Percentiles rank a stretch among this genome's conserved stretches.
phyloP scores from a whole-genome alignment of 2,797 vertebrate species.

The Rhinella marina region DNA sequence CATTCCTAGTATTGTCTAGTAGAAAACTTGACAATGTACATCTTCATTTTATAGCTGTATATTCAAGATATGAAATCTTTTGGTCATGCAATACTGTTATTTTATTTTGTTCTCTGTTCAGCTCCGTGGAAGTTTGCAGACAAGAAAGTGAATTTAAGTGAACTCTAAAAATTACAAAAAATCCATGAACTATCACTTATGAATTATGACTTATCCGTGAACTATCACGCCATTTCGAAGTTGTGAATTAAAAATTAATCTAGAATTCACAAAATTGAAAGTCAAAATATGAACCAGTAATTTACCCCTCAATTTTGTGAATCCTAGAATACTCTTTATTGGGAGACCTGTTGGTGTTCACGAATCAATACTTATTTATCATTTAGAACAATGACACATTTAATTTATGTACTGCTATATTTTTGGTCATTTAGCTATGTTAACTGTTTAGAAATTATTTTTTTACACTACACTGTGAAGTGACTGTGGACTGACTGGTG shows the following conservation, averaged over 20 bases:
- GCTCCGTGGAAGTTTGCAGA: background rate
- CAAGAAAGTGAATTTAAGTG: background rate
- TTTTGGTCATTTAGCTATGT: too few relatives aligned
- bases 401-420: too few relatives aligned
- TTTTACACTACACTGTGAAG: too few relatives aligned
- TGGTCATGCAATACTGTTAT: background rate
- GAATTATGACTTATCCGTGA: background rate
- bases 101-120: background rate
- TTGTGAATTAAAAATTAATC: background rate
- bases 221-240: background rate
- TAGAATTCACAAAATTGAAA: background rate
- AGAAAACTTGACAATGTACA: background rate
- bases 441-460: too few relatives aligned
- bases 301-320: too few relatives aligned
- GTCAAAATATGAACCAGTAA: too few relatives aligned
- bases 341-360: too few relatives aligned
- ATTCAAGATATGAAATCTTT: conserved; percentile 15
- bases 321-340: too few relatives aligned
- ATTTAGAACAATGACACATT: too few relatives aligned
- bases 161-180: background rate
- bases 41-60: background rate
- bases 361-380: too few relatives aligned
- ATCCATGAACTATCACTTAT: background rate
- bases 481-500: too few relatives aligned
- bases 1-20: background rate